Conservation (phyloP, 2,113 vertebrate genomes). For the Muntiacus reevesi region DNA sequence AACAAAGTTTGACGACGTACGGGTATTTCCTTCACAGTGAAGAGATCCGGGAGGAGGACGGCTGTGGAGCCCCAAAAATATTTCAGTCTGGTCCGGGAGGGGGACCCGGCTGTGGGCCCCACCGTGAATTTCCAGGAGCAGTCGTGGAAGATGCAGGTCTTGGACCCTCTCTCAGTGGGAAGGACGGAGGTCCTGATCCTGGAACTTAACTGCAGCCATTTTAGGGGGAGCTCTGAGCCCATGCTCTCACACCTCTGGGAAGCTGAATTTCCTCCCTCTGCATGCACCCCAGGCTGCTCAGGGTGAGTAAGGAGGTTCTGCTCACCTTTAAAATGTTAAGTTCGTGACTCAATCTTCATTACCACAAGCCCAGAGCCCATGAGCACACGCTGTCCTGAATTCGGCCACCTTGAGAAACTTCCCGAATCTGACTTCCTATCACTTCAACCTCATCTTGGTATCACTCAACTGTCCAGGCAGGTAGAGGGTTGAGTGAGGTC, state of each 20-base stretch:
- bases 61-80: no score
- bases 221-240: neutral
- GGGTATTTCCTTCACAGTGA: no score
- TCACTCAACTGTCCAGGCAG: neutral
- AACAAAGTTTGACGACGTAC: no score
- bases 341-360: neutral
- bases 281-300: accelerated
- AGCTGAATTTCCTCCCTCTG: neutral
- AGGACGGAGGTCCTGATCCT: neutral
- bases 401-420: neutral
- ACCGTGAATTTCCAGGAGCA: neutral
- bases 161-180: neutral
- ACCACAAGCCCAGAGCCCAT: neutral
- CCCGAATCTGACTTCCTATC: neutral
- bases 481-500: accelerated
- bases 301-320: neutral
- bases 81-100: no score
- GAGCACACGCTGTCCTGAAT: neutral
- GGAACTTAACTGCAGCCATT: no score
- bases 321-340: neutral
- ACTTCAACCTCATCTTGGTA: neutral
- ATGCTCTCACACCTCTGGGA: neutral
- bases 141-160: accelerated
- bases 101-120: no score
- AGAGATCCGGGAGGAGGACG: no score